Evolutionary conservation across 1,140 invertebrate species (phyloP).

Genomic region (Tetramorium parvispinum): DNA sequence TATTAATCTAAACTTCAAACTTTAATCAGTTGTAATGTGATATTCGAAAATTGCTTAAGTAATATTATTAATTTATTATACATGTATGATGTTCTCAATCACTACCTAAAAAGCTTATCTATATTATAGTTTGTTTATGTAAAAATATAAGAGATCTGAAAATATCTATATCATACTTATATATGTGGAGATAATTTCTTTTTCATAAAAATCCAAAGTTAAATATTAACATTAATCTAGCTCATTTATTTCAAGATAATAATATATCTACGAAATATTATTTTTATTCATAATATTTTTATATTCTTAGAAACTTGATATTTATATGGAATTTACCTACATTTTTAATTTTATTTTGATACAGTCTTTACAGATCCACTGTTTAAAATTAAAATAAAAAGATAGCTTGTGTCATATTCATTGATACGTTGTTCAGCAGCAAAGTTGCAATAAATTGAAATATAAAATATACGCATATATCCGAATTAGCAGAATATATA

Average conservation of each 20-base stretch:
- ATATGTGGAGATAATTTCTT: background rate
- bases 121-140: background rate
- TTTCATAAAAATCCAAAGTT: background rate
- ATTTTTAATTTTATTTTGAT: background rate
- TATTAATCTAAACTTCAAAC: background rate
- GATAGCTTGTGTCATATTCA: background rate
- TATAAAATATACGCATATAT: background rate
- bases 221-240: background rate
- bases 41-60: background rate
- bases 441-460: background rate
- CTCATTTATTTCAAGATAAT: background rate
- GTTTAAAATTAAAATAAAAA: background rate
- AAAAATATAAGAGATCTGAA: background rate
- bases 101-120: background rate
- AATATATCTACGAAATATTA: background rate
- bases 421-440: background rate
- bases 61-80: slow-evolving; percentile 4
- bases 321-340: background rate
- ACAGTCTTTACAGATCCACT: background rate
- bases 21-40: background rate
- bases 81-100: background rate
- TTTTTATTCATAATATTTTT: background rate
- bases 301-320: background rate
- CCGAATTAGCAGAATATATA: background rate
- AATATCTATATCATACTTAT: background rate